These are phyloP conservation scores for Chanos chanos DNA, from an alignment of 2,797 vertebrate species.

Conservation along the genomic window DNA sequence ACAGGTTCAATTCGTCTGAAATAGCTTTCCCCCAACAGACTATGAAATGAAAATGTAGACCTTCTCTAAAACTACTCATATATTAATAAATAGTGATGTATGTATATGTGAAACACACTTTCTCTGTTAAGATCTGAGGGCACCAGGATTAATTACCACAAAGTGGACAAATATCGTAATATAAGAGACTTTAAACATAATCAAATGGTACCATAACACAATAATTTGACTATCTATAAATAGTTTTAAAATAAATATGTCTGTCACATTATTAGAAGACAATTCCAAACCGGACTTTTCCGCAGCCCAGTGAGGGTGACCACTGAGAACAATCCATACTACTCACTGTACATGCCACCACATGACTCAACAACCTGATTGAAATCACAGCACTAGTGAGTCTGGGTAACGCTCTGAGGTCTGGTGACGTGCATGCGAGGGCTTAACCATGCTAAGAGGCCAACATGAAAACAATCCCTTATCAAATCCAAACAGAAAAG, in stretches of 20 bases:
- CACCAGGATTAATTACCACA: constrained; percentile 25
- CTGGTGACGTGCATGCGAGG: too few relatives aligned
- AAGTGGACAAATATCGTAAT: neutral
- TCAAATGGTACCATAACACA: constrained; percentile 50
- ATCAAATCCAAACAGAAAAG: too few relatives aligned
- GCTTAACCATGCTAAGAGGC: too few relatives aligned
- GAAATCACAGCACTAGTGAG: neutral
- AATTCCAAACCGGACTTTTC: constrained; percentile 36
- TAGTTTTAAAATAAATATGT: constrained; percentile 78
- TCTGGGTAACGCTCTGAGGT: too few relatives aligned
- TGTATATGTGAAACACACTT: constrained; percentile 36
- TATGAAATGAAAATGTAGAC: constrained; percentile 6
- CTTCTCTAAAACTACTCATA: constrained; percentile 35
- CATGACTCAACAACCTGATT: too few relatives aligned
- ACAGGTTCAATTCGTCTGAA: constrained; percentile 3
- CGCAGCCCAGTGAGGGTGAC: neutral
- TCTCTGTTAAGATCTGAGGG: constrained; percentile 29
- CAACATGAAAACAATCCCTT: neutral
- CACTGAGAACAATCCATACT: neutral
- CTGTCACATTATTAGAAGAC: constrained; percentile 70
- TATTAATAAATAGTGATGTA: constrained; percentile 59
- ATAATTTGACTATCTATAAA: constrained; percentile 65
- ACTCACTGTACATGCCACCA: too few relatives aligned
- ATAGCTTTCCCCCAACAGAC: constrained; percentile 11
- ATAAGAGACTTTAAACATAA: constrained; percentile 33